Evolutionary conservation across 2,888 invertebrate genomes (phyloP).

Genomic region (Standfussiana lucernea): DNA sequence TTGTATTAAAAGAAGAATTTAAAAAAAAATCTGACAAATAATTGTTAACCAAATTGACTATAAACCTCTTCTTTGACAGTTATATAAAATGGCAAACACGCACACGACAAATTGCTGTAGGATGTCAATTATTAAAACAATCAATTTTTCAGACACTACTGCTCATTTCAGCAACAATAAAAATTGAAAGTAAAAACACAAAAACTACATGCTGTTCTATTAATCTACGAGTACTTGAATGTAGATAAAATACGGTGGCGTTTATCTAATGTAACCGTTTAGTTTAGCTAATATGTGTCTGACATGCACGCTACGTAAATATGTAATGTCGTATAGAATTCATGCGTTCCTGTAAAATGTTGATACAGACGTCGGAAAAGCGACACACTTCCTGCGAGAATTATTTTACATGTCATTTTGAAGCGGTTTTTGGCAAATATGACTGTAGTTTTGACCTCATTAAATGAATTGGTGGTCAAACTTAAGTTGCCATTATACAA

Average conservation of each 20-base stretch:
- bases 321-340: slow-evolving; percentile 41
- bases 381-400: background rate
- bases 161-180: background rate
- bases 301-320: slow-evolving; percentile 45
- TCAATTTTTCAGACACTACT: background rate
- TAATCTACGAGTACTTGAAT: background rate
- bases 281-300: slow-evolving; percentile 35
- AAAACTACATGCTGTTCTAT: slow-evolving; percentile 15
- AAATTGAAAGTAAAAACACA: background rate
- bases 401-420: background rate
- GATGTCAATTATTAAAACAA: background rate
- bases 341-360: slow-evolving; percentile 31
- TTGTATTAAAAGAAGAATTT: background rate
- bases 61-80: background rate
- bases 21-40: background rate
- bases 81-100: background rate
- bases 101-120: background rate
- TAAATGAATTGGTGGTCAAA: background rate
- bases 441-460: background rate
- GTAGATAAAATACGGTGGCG: background rate
- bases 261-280: slow-evolving; percentile 14
- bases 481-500: background rate
- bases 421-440: background rate
- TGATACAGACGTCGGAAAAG: background rate
- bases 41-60: background rate